Conservation (phyloP, 2,113 vertebrate genomes). For the Labeo catla region DNA sequence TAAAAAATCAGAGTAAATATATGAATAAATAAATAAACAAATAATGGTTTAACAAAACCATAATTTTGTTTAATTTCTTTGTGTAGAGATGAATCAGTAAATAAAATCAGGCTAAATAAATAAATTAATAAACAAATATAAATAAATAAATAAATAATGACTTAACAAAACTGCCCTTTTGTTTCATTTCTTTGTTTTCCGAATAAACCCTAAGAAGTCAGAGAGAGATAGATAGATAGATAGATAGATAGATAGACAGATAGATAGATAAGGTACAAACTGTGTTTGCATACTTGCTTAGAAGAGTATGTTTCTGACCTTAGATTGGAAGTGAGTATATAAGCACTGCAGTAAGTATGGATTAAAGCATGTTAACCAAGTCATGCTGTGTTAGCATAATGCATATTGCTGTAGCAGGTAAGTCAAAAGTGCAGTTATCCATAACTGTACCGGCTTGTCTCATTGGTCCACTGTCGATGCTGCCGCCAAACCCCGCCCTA, state of each 20-base stretch:
- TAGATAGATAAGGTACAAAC: background rate
- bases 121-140: no score
- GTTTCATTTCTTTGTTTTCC: background rate
- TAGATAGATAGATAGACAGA: no score
- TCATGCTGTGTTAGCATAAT: constrained; percentile 8
- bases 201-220: no score
- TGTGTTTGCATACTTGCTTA: background rate
- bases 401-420: background rate
- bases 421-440: background rate
- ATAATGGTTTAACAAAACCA: no score
- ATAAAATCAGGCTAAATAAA: no score
- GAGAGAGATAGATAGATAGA: no score
- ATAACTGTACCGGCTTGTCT: constrained; percentile 81
- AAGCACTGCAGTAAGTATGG: background rate
- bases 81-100: no score
- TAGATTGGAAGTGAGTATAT: background rate
- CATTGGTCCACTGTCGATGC: constrained; percentile 90
- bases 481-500: constrained; percentile 89
- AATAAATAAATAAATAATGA: background rate
- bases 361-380: background rate
- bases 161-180: background rate
- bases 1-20: no score
- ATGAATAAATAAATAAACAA: no score
- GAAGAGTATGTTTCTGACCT: background rate
- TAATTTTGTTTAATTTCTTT: no score